Percentiles rank a stretch among this genome's conserved stretches.
Evolutionary conservation across 2,888 invertebrate genomes (phyloP).

Genomic region (Lasioglossum vierecki): DNA sequence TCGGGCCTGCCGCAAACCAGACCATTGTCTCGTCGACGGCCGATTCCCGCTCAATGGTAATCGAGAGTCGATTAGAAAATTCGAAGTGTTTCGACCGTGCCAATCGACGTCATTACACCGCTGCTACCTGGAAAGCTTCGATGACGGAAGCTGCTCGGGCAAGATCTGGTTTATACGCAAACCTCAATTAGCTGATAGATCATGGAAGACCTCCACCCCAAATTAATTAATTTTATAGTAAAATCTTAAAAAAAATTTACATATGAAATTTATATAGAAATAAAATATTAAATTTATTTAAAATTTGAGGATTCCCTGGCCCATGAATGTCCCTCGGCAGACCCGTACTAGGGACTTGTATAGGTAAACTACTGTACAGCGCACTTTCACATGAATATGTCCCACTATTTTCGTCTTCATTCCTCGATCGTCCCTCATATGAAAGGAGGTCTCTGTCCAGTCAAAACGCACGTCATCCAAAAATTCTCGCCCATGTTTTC

Average conservation of each 20-base stretch:
- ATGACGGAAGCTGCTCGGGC: neutral
- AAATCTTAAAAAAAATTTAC: too few relatives aligned
- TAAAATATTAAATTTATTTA: too few relatives aligned
- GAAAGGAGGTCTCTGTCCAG: neutral
- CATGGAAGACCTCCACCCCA: too few relatives aligned
- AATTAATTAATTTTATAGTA: too few relatives aligned
- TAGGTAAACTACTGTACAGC: too few relatives aligned
- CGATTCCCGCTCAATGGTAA: neutral
- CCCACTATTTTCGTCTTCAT: neutral
- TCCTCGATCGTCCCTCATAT: neutral
- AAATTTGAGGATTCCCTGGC: too few relatives aligned
- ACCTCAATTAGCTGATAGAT: neutral
- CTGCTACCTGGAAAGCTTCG: neutral
- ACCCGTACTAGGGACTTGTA: too few relatives aligned
- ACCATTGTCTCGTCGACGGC: neutral
- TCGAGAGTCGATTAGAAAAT: conserved; percentile 12
- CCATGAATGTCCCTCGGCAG: too few relatives aligned
- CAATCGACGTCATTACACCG: neutral
- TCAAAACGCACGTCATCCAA: neutral
- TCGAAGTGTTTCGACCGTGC: neutral
- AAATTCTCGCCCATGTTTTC: neutral
- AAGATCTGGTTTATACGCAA: neutral
- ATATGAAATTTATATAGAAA: too few relatives aligned
- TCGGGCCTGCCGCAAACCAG: neutral
- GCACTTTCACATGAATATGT: neutral